phyloP scores from a whole-genome alignment of 92 coral and sea anemone genomes.

The Palythoa grandiflora region DNA sequence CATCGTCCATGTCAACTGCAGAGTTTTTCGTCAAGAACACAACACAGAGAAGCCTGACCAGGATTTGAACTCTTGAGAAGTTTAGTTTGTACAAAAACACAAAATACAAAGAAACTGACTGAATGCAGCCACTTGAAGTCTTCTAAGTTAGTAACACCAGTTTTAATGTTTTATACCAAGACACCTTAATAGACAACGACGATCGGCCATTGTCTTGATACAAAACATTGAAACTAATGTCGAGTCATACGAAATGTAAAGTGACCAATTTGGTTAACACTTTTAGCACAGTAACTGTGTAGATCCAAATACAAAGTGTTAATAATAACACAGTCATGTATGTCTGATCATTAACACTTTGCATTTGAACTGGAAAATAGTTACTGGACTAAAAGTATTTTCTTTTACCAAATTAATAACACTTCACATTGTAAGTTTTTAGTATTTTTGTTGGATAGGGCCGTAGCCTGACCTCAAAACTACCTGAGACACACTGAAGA shows the following conservation, averaged over 20 bases:
- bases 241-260: neutral
- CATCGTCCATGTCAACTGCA: neutral
- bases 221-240: neutral
- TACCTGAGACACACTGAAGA: constrained; percentile 7
- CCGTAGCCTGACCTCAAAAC: constrained; percentile 6
- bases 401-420: neutral
- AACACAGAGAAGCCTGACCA: neutral
- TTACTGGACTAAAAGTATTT: constrained; percentile 17
- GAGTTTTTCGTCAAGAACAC: neutral
- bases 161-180: too few relatives aligned
- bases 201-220: neutral
- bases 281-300: constrained; percentile 5
- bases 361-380: constrained; percentile 11
- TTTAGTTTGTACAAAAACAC: neutral
- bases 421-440: neutral
- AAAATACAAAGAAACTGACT: neutral
- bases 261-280: constrained; percentile 11
- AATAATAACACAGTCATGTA: neutral
- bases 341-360: neutral
- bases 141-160: too few relatives aligned
- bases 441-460: neutral
- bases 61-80: neutral
- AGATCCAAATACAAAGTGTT: neutral
- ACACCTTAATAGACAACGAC: too few relatives aligned
- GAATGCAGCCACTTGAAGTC: too few relatives aligned